Evolutionary conservation across 2,888 invertebrate species (phyloP).

Genomic region (Bruchidius siliquastri): DNA sequence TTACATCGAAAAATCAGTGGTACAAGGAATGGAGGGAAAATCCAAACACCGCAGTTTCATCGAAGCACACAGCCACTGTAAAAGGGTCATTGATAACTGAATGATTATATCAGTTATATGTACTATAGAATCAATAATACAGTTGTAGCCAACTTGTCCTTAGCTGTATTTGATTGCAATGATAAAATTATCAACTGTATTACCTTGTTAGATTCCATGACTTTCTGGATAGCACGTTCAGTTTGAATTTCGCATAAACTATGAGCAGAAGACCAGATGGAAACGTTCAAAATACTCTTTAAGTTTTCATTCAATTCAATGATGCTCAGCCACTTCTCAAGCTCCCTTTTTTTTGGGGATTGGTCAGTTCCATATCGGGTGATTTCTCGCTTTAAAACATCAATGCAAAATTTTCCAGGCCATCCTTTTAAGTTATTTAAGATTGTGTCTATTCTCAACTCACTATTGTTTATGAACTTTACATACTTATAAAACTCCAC

Average conservation of each 20-base stretch:
- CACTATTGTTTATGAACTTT: conserved; percentile 51
- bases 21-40: too few species aligned
- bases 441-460: conserved; percentile 52
- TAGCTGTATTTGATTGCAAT: not conserved
- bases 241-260: conserved; percentile 54
- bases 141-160: too few species aligned
- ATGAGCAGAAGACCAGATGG: conserved; percentile 59
- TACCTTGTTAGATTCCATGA: conserved; percentile 34
- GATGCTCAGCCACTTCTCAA: conserved; percentile 51
- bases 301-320: conserved; percentile 51
- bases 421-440: conserved; percentile 53
- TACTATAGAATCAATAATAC: too few species aligned
- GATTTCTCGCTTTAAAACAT: conserved; percentile 51
- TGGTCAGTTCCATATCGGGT: conserved; percentile 45
- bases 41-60: too few species aligned
- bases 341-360: conserved; percentile 33
- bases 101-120: too few species aligned
- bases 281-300: conserved; percentile 47
- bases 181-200: conserved; percentile 9
- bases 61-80: too few species aligned
- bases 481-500: conserved; percentile 52
- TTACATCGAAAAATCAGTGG: too few species aligned
- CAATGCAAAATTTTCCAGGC: conserved; percentile 55
- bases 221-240: conserved; percentile 33
- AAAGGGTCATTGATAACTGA: too few species aligned